A percentile compares a stretch with the other conserved stretches of the same genome.
Conservation (phyloP, 2,113 vertebrate species). For the Aix galericulata region DNA sequence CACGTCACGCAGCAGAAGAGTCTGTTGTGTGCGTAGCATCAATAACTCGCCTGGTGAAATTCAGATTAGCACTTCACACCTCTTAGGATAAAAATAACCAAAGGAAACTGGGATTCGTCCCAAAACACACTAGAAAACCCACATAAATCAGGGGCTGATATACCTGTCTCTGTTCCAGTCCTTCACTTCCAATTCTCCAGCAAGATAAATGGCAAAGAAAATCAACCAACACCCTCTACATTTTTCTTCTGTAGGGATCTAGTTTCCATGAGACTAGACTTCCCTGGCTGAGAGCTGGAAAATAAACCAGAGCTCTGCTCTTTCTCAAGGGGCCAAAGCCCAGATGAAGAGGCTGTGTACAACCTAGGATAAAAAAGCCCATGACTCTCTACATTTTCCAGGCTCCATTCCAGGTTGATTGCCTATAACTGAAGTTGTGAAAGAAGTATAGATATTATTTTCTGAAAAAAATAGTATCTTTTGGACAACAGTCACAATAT, state of each 20-base stretch:
- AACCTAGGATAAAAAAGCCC: neutral
- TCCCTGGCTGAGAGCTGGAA: neutral
- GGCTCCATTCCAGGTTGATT: neutral
- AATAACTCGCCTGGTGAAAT: neutral
- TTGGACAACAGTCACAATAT: neutral
- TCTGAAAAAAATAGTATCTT: neutral
- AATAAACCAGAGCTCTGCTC: neutral
- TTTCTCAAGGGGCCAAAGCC: neutral
- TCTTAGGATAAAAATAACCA: constrained; percentile 22
- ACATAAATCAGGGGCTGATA: neutral
- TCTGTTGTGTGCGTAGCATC: neutral
- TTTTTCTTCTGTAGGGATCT: neutral
- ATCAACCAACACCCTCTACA: neutral
- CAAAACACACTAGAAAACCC: neutral
- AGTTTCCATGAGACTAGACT: neutral
- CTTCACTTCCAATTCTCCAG: neutral
- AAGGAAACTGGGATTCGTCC: neutral
- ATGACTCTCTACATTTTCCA: neutral
- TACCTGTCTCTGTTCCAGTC: neutral
- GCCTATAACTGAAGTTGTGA: neutral
- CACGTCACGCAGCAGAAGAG: neutral
- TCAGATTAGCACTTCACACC: neutral
- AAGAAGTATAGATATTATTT: neutral
- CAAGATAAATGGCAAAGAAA: constrained; percentile 29
- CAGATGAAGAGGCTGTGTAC: neutral